Conservation (phyloP, 2,797 vertebrate species). For the Taenioides sp. region DNA sequence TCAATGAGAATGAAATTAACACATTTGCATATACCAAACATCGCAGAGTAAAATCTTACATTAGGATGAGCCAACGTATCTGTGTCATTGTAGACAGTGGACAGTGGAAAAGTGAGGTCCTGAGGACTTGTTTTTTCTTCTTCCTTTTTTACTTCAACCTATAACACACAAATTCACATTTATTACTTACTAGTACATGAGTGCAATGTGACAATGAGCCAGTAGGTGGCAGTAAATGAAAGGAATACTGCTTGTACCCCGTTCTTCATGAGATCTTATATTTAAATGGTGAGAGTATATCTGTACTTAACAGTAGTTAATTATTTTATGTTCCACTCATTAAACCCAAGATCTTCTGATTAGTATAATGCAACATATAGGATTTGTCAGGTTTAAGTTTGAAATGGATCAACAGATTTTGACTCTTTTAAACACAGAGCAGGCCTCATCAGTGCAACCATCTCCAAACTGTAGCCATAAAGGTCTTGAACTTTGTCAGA, state of each 20-base stretch:
- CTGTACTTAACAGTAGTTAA: neutral
- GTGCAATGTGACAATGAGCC: constrained; percentile 36
- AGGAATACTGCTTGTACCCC: neutral
- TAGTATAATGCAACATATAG: too few relatives aligned
- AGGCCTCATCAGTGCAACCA: constrained; percentile 12
- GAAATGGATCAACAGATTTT: neutral
- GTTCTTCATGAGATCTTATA: neutral
- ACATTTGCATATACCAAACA: neutral
- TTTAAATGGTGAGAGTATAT: neutral
- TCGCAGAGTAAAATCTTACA: constrained; percentile 74
- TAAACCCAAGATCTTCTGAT: too few relatives aligned
- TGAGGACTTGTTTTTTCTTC: constrained; percentile 55
- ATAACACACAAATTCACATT: constrained; percentile 20
- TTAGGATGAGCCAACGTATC: constrained; percentile 89
- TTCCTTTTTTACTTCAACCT: constrained; percentile 76
- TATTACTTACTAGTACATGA: neutral
- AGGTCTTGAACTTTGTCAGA: constrained; percentile 51
- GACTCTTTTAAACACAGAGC: neutral
- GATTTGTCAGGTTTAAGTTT: neutral
- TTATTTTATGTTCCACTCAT: neutral
- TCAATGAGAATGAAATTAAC: neutral
- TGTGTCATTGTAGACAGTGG: constrained; percentile 90
- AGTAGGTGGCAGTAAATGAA: constrained; percentile 65
- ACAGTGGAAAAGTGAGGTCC: constrained; percentile 80
- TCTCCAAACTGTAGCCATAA: constrained; percentile 24